Evolutionary conservation across 2,797 vertebrate species (phyloP).

Genomic region (Liasis olivaceus): DNA sequence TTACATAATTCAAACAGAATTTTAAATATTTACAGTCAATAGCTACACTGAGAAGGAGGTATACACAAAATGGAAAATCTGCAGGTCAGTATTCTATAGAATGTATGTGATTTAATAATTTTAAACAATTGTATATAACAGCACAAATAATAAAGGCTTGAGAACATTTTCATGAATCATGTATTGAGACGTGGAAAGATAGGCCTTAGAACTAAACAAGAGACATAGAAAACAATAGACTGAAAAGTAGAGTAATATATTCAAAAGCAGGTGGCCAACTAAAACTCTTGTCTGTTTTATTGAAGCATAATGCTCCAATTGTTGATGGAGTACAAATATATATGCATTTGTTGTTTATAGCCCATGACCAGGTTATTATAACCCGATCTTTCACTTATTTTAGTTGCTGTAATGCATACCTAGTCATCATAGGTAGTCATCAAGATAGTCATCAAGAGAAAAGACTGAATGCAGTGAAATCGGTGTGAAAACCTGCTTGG

Average conservation of each 20-base stretch:
- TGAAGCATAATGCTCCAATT: not conserved
- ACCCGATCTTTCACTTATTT: not conserved
- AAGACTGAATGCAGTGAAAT: not conserved
- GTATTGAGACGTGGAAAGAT: not conserved
- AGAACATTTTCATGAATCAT: constrained; percentile 9
- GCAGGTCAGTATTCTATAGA: not conserved
- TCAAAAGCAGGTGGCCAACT: not conserved
- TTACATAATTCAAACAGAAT: not conserved
- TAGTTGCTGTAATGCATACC: not conserved
- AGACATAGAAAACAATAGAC: not conserved
- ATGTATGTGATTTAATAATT: not conserved
- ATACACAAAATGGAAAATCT: constrained; percentile 5
- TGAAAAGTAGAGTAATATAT: not conserved
- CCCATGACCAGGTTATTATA: not conserved
- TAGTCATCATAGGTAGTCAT: too few relatives aligned
- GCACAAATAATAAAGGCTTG: not conserved
- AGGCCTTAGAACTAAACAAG: not conserved
- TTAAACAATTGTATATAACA: not conserved
- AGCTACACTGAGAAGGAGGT: not conserved
- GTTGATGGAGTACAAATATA: not conserved
- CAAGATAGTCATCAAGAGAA: not conserved
- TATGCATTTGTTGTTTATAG: constrained; percentile 2
- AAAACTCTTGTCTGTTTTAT: constrained; percentile 11
- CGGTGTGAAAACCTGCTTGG: not conserved
- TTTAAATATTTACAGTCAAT: not conserved